Base-by-base conservation (phyloP, 2,888 invertebrate species). In the Apoda limacodes region DNA sequence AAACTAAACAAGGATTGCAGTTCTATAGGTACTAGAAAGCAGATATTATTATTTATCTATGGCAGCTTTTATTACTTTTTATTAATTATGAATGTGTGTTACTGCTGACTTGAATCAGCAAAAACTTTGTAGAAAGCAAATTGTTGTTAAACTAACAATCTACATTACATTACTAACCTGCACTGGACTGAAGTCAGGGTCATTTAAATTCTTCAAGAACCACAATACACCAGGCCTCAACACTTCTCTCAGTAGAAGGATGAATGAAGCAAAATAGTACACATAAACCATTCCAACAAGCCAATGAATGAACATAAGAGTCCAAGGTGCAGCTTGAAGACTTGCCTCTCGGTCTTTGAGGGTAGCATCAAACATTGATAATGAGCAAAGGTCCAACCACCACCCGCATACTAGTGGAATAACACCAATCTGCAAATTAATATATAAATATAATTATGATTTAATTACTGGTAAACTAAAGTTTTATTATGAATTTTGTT, bases 171-270 rank as follows among this genome's bases (percentile, higher is more conserved):
- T 6, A 52, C 58, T 43, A 41, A 86, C 95, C 82, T 95, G 97
- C 38, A 99, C 97, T 5, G 99, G 99, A 75, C 98, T 98, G 57
- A 99, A 99, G 56, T 99, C 98, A 0, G 99, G 98, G 76, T 99
- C 98, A 68, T 99, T 99, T 35, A 99, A 83, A 65, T 99, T 99
- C 45, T 98, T 86, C 48, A 99, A 83, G 69, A 99, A 99, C 98
- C 98, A 99, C 2, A 99, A 82, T 0, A 98, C 97, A 0, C 99
- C 99, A 0, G 99, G 99, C 30, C 99, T 84, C 20, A 99, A 64
- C 1, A 98, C 95, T 71, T 99, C 98, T 30, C 98, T 82, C 13
- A 99, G 69, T 2, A 99, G 80, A 10, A 96, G 82, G 23, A 98
- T 93, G 60, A 96, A 98, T 0, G 97, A 97, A 5, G 98, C 99